Conservation (phyloP, 2,888 invertebrate species). For the Cryptus armator region DNA sequence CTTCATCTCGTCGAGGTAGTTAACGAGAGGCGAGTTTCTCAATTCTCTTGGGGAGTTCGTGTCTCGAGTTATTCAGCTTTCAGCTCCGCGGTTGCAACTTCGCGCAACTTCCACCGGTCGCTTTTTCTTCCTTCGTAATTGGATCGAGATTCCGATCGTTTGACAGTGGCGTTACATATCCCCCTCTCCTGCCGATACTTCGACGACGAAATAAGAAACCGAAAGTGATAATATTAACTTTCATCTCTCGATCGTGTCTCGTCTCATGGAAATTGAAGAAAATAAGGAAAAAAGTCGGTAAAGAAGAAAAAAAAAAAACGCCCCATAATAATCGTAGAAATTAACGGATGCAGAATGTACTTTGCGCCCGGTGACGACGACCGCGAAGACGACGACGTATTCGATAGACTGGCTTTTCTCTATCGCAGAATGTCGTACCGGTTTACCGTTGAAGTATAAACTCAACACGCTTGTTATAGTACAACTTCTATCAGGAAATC, state of each 20-base stretch:
- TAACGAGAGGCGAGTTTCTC: constrained; percentile 44
- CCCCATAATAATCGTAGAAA: constrained; percentile 1
- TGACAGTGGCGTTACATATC: background rate
- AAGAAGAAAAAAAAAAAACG: background rate
- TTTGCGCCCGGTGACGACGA: constrained; percentile 11
- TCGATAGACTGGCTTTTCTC: constrained; percentile 33
- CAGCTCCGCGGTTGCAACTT: background rate
- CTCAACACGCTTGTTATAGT: background rate
- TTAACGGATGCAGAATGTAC: constrained; percentile 7
- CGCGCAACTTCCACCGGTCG: background rate
- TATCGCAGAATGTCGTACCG: constrained; percentile 41
- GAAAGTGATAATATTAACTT: constrained; percentile 55
- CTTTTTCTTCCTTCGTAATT: constrained; percentile 56
- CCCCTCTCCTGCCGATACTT: background rate
- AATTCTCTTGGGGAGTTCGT: constrained; percentile 6
- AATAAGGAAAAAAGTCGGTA: constrained; percentile 16
- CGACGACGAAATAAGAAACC: constrained; percentile 29
- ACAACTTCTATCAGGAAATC: constrained; percentile 30
- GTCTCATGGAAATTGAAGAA: background rate
- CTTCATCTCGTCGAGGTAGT: constrained; percentile 33
- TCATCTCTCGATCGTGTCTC: background rate
- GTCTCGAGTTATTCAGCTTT: background rate
- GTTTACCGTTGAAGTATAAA: constrained; percentile 37
- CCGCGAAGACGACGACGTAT: constrained; percentile 25
- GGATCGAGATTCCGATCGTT: constrained; percentile 46